Base-by-base conservation (phyloP, 2,797 vertebrate species). In the Synaphobranchus kaupii region DNA sequence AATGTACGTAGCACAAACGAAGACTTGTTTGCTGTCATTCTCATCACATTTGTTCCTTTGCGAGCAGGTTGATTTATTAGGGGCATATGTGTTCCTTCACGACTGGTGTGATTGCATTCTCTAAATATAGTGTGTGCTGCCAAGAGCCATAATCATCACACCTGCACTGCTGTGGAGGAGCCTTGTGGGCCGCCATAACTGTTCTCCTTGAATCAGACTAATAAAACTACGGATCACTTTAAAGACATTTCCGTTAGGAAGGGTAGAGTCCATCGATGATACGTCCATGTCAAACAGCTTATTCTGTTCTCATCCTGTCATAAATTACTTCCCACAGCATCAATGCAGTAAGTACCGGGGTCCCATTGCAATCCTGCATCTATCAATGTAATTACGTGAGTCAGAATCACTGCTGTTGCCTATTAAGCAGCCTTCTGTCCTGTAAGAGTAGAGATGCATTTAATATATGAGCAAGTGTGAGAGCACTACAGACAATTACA, bases 381-480 rank as follows among this genome's bases (percentile, higher is more conserved):
- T 96, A 96, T 96, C 95, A 96, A 94, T 93, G 95, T 96, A 96
- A 97, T 96, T 95, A 95, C 94, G 89, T 90, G 90, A 93, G 93
- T 94, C 91, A 93, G 94, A 95, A 96, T 95, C 95, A 93, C 93
- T 94, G 95, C 96, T 95, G 95, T 95, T 95, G 94, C 96, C 95
- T 96, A 95, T 96, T 96, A 96, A 93, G 94, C 87, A 89, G 94
- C 93, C 95, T 95, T 95, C 95, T 93, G 93, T 94, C 94, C 94
- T 92, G 94, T 96, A 94, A 96, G 94, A 95, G 94, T 92, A 89
- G 90, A 93, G 91, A 92, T 92, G 92, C 95, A 95, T 95, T 96
- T 96, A 95, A 96, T 95, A 94, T 95, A 94, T 91, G 90, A 90
- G 90, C 90, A 92, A 22, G 92, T 91, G 90, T 90, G 89, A 94